Conservation (phyloP, 2,797 vertebrate species). For the Parauchenoglanis punctatus region DNA sequence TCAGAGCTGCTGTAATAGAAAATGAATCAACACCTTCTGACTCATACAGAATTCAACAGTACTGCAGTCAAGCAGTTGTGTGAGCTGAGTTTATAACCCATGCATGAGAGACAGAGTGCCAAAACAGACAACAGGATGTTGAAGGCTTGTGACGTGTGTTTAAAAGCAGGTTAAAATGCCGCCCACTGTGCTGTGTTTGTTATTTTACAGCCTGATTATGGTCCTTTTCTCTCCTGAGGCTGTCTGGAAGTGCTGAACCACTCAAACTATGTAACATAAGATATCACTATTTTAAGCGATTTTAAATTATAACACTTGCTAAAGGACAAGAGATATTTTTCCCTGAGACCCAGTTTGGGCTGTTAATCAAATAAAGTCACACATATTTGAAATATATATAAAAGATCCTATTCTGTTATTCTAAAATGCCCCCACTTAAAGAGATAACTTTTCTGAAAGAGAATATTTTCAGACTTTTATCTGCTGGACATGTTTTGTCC, state of each 20-base stretch:
- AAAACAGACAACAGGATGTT: background rate
- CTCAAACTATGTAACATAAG: background rate
- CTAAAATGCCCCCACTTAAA: background rate
- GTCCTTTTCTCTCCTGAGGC: background rate
- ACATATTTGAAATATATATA: conserved; percentile 7
- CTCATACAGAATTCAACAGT: background rate
- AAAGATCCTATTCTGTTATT: background rate
- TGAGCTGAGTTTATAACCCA: background rate
- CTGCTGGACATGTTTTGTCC: conserved; percentile 34
- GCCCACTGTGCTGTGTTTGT: background rate
- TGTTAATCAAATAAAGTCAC: conserved; percentile 3
- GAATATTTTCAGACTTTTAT: conserved; percentile 14
- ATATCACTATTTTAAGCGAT: conserved; percentile 16
- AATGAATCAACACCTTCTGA: background rate
- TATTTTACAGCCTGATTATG: background rate
- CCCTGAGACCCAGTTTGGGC: background rate
- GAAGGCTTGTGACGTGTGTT: background rate
- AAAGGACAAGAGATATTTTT: background rate
- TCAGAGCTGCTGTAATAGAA: background rate
- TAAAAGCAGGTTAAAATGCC: background rate
- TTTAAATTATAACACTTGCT: conserved; percentile 3
- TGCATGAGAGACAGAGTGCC: background rate
- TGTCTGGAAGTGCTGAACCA: background rate
- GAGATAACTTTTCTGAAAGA: conserved; percentile 1
- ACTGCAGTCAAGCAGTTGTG: background rate